phyloP scores from a whole-genome alignment of 2,888 invertebrate genomes.

The Athalia cordata region DNA sequence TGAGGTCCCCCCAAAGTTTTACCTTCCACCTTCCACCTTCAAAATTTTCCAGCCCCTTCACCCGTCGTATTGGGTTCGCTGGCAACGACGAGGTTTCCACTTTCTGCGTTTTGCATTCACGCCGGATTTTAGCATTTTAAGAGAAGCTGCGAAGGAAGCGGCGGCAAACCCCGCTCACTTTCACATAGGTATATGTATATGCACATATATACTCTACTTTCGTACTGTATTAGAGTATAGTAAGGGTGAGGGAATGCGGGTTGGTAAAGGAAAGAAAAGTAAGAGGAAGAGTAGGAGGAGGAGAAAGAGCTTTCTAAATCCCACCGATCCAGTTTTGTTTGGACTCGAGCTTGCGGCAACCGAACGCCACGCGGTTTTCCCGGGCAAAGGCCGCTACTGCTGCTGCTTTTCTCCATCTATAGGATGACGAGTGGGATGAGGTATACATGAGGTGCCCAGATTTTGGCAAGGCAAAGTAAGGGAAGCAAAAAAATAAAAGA shows the following conservation, averaged over 20 bases:
- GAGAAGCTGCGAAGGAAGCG: conserved; percentile 22
- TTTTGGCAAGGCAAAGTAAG: conserved; percentile 40
- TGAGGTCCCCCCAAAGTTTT: background rate
- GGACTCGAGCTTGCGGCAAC: conserved; percentile 55
- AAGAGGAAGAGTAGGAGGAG: background rate
- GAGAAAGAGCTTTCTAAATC: conserved; percentile 44
- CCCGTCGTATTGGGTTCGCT: background rate
- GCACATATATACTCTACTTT: background rate
- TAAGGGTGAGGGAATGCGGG: background rate
- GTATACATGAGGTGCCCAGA: conserved; percentile 46
- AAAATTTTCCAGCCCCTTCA: conserved; percentile 10
- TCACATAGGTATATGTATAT: background rate
- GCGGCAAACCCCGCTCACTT: background rate
- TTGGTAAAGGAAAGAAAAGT: background rate
- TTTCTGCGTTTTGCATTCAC: conserved; percentile 37
- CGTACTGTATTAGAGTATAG: background rate
- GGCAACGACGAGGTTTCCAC: conserved; percentile 24
- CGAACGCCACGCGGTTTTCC: background rate
- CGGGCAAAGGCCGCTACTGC: background rate
- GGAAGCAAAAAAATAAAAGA: conserved; percentile 27
- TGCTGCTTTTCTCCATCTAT: background rate
- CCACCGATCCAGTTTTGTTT: conserved; percentile 56
- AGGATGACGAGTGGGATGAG: conserved; percentile 43
- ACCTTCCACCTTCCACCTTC: no score
- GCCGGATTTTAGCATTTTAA: conserved; percentile 39